Conservation (phyloP, 2,797 vertebrate species). For the Clangula hyemalis region DNA sequence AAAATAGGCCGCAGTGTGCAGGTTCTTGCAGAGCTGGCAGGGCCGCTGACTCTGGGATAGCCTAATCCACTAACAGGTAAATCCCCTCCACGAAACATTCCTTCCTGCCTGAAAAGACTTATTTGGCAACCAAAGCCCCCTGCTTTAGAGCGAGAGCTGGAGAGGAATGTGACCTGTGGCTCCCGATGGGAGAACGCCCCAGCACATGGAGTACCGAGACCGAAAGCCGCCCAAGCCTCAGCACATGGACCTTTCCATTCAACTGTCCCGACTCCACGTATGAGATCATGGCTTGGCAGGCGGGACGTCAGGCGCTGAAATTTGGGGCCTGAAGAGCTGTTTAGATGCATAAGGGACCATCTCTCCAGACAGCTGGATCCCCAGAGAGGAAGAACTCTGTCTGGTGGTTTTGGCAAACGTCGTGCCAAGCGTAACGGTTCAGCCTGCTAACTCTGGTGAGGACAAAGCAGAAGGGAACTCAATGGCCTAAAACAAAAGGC, state of each 20-base stretch:
- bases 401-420: neutral
- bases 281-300: neutral
- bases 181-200: neutral
- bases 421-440: neutral
- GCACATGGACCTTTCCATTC: neutral
- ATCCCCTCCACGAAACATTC: slow-evolving; percentile 61
- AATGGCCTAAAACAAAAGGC: neutral
- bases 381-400: neutral
- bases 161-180: slow-evolving; percentile 45
- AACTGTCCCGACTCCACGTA: neutral
- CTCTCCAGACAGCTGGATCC: neutral
- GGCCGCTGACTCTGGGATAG: neutral
- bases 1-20: neutral
- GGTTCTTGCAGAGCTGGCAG: neutral
- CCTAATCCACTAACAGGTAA: slow-evolving; percentile 58
- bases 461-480: neutral
- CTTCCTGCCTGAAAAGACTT: slow-evolving; percentile 54
- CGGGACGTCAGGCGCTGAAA: neutral
- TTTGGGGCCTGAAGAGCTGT: neutral
- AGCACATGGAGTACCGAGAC: neutral
- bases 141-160: slow-evolving; percentile 36
- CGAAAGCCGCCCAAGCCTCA: neutral
- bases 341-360: neutral
- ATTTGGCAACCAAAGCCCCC: slow-evolving; percentile 32
- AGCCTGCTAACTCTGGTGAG: neutral